Evolutionary conservation across 2,888 invertebrate genomes (phyloP).

Genomic region (Polyommatus icarus): DNA sequence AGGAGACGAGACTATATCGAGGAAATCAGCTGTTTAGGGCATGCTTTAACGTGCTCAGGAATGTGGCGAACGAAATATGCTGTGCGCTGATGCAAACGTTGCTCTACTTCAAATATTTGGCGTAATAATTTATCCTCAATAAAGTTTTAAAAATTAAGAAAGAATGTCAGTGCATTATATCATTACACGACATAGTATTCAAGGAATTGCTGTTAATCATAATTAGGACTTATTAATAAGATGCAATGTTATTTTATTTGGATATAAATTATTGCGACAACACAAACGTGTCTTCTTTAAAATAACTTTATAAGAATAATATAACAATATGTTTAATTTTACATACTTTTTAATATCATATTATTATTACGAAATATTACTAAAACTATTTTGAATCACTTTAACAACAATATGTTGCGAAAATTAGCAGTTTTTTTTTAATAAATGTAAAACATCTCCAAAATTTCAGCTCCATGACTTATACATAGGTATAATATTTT

Average conservation of each 20-base stretch:
- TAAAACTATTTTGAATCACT: too few species aligned
- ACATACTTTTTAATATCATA: too few species aligned
- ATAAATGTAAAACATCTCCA: too few species aligned
- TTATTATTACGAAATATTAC: too few species aligned
- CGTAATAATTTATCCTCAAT: neutral
- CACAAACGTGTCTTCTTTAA: neutral
- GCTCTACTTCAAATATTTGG: slow-evolving; percentile 59
- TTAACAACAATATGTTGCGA: too few species aligned
- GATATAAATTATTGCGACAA: slow-evolving; percentile 8
- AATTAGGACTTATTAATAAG: slow-evolving; percentile 4
- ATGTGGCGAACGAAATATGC: slow-evolving; percentile 77
- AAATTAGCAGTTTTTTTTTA: too few species aligned
- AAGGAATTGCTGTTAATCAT: slow-evolving; percentile 5
- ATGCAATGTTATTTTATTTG: slow-evolving; percentile 12
- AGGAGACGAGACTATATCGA: slow-evolving; percentile 75
- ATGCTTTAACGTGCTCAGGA: slow-evolving; percentile 80
- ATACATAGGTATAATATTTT: too few species aligned
- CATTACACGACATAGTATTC: neutral
- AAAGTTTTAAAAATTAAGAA: neutral
- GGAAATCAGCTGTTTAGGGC: slow-evolving; percentile 80
- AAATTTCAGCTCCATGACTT: too few species aligned
- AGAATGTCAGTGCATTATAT: neutral
- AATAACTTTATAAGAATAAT: neutral
- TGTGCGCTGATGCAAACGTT: slow-evolving; percentile 54
- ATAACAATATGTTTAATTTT: too few species aligned